A percentile compares a stretch with the other conserved stretches of the same genome.
Conservation (phyloP, 2,888 invertebrate species). For the Stratiomys singularior region DNA sequence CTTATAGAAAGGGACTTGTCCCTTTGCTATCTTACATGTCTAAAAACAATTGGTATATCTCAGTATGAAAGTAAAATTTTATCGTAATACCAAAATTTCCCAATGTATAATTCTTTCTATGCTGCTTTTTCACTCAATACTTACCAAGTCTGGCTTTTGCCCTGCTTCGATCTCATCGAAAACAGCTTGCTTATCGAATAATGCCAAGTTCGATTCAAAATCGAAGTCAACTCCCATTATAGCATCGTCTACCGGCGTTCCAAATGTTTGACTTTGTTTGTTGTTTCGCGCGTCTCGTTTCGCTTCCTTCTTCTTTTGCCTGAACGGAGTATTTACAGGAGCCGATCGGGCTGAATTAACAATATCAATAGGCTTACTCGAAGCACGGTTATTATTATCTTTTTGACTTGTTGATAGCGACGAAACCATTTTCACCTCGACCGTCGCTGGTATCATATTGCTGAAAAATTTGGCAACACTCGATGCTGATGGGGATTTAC, state of each 20-base stretch:
- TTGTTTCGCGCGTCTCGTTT: constrained; percentile 60
- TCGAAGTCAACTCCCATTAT: constrained; percentile 79
- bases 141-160: constrained; percentile 72
- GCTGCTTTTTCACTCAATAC: constrained; percentile 29
- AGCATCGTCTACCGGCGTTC: constrained; percentile 63
- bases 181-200: constrained; percentile 87
- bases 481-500: constrained; percentile 49
- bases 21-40: too few species aligned
- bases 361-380: constrained; percentile 62
- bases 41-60: too few species aligned
- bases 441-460: constrained; percentile 64
- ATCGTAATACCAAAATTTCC: not conserved
- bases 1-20: too few species aligned
- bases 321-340: constrained; percentile 53
- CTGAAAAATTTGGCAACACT: constrained; percentile 61
- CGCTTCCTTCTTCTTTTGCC: constrained; percentile 57
- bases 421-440: constrained; percentile 61
- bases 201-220: constrained; percentile 92
- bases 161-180: constrained; percentile 77
- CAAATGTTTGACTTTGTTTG: constrained; percentile 60
- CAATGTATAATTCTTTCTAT: constrained; percentile 4
- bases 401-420: constrained; percentile 48
- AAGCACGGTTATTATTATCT: constrained; percentile 40
- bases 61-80: too few species aligned
- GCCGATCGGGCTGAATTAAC: constrained; percentile 54